Percentiles rank a stretch among this genome's conserved stretches.
phyloP scores from a whole-genome alignment of 2,888 invertebrate genomes.

The Ornithoptera priamus region DNA sequence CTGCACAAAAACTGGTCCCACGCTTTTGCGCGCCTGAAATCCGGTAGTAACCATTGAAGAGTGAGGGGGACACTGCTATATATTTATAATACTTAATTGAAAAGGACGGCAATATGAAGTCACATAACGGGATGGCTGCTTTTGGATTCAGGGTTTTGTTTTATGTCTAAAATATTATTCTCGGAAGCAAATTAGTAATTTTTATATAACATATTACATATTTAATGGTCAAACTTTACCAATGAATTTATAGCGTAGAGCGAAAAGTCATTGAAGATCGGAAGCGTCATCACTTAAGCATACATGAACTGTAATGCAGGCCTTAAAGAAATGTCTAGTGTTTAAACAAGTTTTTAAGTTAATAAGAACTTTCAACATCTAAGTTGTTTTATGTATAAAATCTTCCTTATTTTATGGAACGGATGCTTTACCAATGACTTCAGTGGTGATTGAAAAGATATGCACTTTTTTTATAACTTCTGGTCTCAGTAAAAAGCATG shows the following conservation, averaged over 20 bases:
- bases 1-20: conserved; percentile 70
- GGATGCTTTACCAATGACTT: conserved; percentile 29
- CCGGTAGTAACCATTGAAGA: conserved; percentile 69
- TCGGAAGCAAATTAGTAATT: conserved; percentile 47
- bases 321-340: no score
- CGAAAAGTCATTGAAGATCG: no score
- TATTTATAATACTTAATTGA: conserved; percentile 36
- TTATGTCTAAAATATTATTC: conserved; percentile 55
- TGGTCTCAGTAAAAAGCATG: no score
- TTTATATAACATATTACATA: conserved; percentile 41
- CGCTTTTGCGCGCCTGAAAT: conserved; percentile 55
- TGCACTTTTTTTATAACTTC: no score
- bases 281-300: no score
- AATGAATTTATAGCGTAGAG: neutral
- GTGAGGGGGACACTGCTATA: conserved; percentile 51
- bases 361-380: no score
- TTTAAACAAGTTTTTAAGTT: no score
- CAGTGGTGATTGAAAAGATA: neutral
- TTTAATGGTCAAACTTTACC: conserved; percentile 34
- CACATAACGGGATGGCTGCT: conserved; percentile 64
- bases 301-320: no score
- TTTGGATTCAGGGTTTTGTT: conserved; percentile 48
- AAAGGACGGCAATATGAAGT: conserved; percentile 48
- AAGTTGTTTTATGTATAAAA: conserved; percentile 37
- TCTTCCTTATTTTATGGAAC: conserved; percentile 37